Percentiles rank a stretch among this genome's conserved stretches.
Conservation (phyloP, 2,113 vertebrate species). For the Gavialis gangeticus region DNA sequence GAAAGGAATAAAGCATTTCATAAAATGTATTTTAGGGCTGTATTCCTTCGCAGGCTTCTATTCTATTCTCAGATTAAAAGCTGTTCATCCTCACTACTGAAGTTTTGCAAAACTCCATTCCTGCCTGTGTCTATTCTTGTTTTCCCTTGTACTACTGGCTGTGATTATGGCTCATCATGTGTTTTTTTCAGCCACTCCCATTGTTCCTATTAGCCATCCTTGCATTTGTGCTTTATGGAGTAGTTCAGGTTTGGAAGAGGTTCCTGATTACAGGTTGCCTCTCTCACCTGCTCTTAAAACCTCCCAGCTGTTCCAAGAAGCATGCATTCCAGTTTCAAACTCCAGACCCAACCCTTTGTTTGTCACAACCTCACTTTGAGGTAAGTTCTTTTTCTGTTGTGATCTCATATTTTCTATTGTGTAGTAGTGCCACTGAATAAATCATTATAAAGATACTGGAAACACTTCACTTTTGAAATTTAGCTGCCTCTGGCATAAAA, state of each 20-base stretch:
- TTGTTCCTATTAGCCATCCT: not conserved
- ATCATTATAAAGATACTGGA: not conserved
- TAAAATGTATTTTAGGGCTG: not conserved
- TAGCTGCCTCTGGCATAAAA: not conserved
- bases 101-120: not conserved
- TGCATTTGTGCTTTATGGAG: not conserved
- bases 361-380: not conserved
- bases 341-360: not conserved
- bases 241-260: not conserved
- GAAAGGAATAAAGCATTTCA: not conserved
- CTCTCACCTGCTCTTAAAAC: not conserved
- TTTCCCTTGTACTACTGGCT: not conserved
- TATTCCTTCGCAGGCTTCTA: not conserved
- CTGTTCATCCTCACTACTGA: conserved; percentile 14
- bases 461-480: not conserved
- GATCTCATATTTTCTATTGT: not conserved
- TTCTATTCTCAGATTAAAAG: not conserved
- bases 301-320: not conserved
- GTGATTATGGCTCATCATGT: not conserved
- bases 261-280: conserved; percentile 2
- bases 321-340: conserved; percentile 11
- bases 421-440: not conserved
- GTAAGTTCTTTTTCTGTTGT: not conserved
- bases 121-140: not conserved
- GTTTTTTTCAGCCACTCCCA: conserved; percentile 11